These are phyloP conservation scores for Pseudomyrmex flavicornis DNA, from an alignment of 1,140 invertebrate genomes.

Conservation along the genomic window DNA sequence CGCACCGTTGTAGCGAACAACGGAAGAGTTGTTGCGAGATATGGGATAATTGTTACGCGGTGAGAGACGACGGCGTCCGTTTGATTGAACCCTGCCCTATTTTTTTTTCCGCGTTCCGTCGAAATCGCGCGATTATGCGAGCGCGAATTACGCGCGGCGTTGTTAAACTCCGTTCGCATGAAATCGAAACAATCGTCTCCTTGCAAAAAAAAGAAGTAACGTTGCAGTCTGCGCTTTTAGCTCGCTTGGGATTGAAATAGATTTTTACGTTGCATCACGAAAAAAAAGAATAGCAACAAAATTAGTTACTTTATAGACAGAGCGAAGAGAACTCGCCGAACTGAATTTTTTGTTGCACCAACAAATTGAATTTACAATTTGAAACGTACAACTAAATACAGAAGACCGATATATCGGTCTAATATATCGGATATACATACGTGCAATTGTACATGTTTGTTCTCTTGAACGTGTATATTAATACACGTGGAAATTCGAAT, in stretches of 20 bases:
- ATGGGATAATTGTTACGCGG: constrained; percentile 43
- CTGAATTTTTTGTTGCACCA: no score
- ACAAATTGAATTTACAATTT: no score
- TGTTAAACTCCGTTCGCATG: not conserved
- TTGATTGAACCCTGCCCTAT: constrained; percentile 5
- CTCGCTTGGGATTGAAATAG: not conserved
- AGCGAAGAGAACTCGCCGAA: no score
- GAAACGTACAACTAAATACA: no score
- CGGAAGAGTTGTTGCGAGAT: constrained; percentile 43
- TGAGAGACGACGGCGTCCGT: constrained; percentile 23
- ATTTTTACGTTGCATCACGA: not conserved
- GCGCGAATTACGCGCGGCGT: not conserved
- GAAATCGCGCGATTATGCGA: constrained; percentile 22
- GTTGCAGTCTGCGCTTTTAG: not conserved
- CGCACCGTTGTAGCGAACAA: constrained; percentile 14
- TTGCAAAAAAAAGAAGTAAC: not conserved
- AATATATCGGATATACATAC: no score
- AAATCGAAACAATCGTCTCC: constrained; percentile 28
- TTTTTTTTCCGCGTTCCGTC: constrained; percentile 16
- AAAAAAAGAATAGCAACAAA: not conserved
- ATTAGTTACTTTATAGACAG: no score
- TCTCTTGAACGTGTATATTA: no score
- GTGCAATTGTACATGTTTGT: no score
- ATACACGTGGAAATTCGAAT: no score
- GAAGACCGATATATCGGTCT: no score